Base-by-base conservation (phyloP, 1,140 invertebrate genomes). In the Carposina sasakii region DNA sequence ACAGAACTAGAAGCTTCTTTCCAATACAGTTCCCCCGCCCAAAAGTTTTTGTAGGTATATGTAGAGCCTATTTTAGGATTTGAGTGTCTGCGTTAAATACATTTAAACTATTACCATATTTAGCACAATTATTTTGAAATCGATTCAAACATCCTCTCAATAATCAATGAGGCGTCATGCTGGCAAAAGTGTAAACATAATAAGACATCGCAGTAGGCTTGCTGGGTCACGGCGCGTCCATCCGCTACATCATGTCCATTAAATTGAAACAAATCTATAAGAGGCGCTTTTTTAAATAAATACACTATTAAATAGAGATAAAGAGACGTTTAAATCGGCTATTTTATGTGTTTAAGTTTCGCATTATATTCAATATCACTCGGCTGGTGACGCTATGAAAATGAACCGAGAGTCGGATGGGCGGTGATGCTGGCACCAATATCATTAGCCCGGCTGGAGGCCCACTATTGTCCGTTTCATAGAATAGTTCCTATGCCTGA, bases 371-470 rank as follows among this genome's bases (percentile, higher is more conserved):
- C 50, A 54, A 54, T 44, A 30, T 30, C 49, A 46, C 52, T 54
- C 47, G 30, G 33, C 20, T 37, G 39, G 28, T 33, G 23, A 40
- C 15, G 41, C 36, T 52, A 12, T 54, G 49, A 36, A 48, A 47
- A 57, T 31, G 51, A 59, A 59, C 56, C 53, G 56, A 53, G 23
- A n/a, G 41, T 46, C 41, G 45, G 40, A 41, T 40, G 45, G 43
- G 37, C 51, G 43, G 59, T 62, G 53, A n/a, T n/a, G n/a, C n/a
- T n/a, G 54, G 61, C 52, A 47, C 47, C 39, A 48, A 33, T 48
- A 19, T 49, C 62, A 65, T 70, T 62, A 63, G 52, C 63, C 53
- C 66, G 13, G 36, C 55, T 44, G 66, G 71, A 54, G 53, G 48
- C 46, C 6, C 16, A 24, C 46, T 58, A 59, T 67, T 67, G n/a